Base-by-base conservation (phyloP, 2,113 vertebrate genomes). In the Oryzias celebensis region DNA sequence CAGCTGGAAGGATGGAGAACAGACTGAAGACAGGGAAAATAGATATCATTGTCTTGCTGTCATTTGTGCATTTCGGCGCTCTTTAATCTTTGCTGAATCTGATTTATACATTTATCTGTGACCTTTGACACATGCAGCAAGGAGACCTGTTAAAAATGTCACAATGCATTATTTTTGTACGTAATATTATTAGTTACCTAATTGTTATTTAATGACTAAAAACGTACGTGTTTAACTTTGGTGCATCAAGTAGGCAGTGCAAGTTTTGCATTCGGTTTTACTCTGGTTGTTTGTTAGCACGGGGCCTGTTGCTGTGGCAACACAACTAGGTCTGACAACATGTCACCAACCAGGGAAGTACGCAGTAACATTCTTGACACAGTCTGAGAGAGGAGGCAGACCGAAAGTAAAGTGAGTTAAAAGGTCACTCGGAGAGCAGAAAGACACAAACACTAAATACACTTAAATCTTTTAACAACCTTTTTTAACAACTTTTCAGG, bases 1-100 rank as follows among this genome's bases (percentile, higher is more conserved):
- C 85, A 85, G 68, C 60, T 85, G 73, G 79, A 85, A 81, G 76
- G 85, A 81, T 71, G 86, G 62, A 78, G 62, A 77, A 75, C 77
- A 79, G 57, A 68, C 56, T 75, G 45, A 75, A 74, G 59, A 71
- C 51, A 64, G 62, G 73, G 80, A 74, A 82, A 82, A 57, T 59
- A 42, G 75, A 81, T 77, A 81, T 73, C 60, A 75, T 58, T 68
- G 54, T 84, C 71, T 68, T 79, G 50, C 68, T 80, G 75, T 82
- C 78, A 75, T 64, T 78, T 71, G 71, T 6, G 5, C 12, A 73
- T 46, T 61, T 71, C 73, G 20, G 46, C 52, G 79, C 41, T 49
- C 41, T 69, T 48, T 62, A 66, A 54, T 75, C 58, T 48, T 58
- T 22, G n/a, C n/a, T n/a, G 64, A 52, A 52, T 23, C 22, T 61